Evolutionary conservation across 2,888 invertebrate species (phyloP), one percentile per base, ranked within the genome.

Genomic region (Drosophila anceps): DNA sequence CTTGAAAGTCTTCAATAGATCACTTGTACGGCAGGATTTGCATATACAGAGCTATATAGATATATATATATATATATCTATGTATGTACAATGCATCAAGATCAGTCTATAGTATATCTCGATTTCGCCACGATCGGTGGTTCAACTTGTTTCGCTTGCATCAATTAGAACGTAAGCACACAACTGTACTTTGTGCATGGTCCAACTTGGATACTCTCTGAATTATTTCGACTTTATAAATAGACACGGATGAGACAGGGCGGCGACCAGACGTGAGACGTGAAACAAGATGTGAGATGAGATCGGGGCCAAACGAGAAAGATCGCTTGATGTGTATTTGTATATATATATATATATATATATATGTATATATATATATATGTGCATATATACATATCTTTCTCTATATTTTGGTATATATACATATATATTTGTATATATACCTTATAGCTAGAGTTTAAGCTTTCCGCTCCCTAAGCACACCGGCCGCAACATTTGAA

Each of bases 211-310:
- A 76, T 74, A 79, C 65, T 74, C 79, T 74, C 66, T 69, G 65
- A 35, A 53, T 53, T 53, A 53, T 74, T 79, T 73, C 69, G 83
- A 89, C 88, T 89, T 84, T 84, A 84, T 87, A 84, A 84, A 84
- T 84, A 84, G 84, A 84, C 82, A 69, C 72, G 75, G 83, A 79
- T 71, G 79, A 82, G 76, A 74, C 79, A 54, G 70, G 82, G 50
- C 65, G 66, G 44, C 48, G 64, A 50, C 46, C 50, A 9, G 46
- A 54, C 61, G 62, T 29, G 48, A 33, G 35, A 13, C 37, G 18
- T 15, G 31, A 37, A 37, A 43, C 44, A 39, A 58, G 57, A 61
- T 55, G 65, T 73, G 50, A 51, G 54, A 46, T 44, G 73, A 51
- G 73, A 53, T 43, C 37, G 44, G 60, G 43, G 35, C 37, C 64